Percentiles rank a stretch among this genome's conserved stretches.
phyloP scores from a whole-genome alignment of 2,888 invertebrate genomes.

The Tetranychus piercei region DNA sequence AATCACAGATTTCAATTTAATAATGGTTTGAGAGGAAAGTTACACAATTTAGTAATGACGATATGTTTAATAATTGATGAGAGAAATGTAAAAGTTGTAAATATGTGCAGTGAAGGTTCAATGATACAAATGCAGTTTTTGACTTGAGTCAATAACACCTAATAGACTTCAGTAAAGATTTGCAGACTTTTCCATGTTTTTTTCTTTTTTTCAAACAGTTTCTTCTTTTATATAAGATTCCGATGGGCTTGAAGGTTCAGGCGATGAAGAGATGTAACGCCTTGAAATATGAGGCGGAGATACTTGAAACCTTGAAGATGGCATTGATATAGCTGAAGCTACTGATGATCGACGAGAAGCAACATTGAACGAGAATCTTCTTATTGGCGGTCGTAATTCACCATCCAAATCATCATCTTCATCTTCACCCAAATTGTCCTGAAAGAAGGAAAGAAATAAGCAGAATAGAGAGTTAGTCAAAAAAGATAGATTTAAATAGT shows the following conservation, averaged over 20 bases:
- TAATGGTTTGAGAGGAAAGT: too few species aligned
- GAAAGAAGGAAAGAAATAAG: not conserved
- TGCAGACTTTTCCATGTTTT: not conserved
- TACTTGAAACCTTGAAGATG: conserved; percentile 6
- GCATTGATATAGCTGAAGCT: conserved; percentile 12
- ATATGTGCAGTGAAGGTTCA: too few species aligned
- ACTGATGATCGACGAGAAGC: conserved; percentile 13
- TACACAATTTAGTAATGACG: too few species aligned
- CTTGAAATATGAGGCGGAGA: conserved; percentile 6
- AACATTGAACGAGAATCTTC: conserved; percentile 27
- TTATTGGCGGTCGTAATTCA: conserved; percentile 31
- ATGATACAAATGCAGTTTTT: too few species aligned
- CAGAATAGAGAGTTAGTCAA: not conserved
- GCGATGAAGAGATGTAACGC: conserved; percentile 1
- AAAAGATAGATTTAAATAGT: not conserved
- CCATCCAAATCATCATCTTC: conserved; percentile 30
- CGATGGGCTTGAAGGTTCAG: conserved; percentile 5
- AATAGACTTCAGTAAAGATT: not conserved
- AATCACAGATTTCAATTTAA: too few species aligned
- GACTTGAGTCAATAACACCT: too few species aligned
- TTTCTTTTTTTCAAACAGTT: conserved; percentile 1
- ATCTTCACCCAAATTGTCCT: conserved; percentile 4
- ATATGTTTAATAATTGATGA: too few species aligned
- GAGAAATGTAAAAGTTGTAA: too few species aligned
- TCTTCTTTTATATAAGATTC: conserved; percentile 4